Evolutionary conservation across 2,113 vertebrate species (phyloP).

Genomic region (Poeciliopsis retropinna): DNA sequence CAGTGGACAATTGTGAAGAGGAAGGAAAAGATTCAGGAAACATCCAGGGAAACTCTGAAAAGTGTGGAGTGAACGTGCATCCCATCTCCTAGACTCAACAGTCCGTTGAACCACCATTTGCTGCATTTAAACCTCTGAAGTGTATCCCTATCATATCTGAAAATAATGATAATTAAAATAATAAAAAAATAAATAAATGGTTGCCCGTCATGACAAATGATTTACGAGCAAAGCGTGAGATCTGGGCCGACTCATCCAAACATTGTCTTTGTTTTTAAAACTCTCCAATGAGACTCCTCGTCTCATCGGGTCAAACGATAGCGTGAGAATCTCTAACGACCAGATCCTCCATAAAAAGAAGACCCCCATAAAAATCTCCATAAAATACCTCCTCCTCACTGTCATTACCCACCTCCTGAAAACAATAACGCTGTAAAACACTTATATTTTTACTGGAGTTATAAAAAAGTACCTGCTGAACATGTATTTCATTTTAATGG

Average conservation of each 20-base stretch:
- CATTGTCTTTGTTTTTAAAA: neutral
- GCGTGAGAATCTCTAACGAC: slow-evolving; percentile 76
- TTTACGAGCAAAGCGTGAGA: too few relatives aligned
- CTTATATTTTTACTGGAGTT: slow-evolving; percentile 77
- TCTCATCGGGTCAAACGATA: slow-evolving; percentile 49
- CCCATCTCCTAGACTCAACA: too few relatives aligned
- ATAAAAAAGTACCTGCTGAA: slow-evolving; percentile 73
- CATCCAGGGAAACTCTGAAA: neutral
- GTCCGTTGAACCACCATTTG: neutral
- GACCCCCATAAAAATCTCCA: slow-evolving; percentile 76
- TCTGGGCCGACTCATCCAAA: neutral
- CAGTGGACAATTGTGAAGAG: too few relatives aligned
- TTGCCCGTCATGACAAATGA: too few relatives aligned
- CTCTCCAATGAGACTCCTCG: neutral
- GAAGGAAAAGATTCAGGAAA: neutral
- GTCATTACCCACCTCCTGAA: slow-evolving; percentile 71
- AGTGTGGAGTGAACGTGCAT: neutral
- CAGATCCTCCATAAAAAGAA: slow-evolving; percentile 71
- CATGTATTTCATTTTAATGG: slow-evolving; percentile 75
- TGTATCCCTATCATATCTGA: too few relatives aligned
- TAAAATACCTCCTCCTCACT: slow-evolving; percentile 75
- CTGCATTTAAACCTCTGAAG: too few relatives aligned
- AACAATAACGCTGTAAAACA: slow-evolving; percentile 82
- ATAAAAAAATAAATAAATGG: too few relatives aligned
- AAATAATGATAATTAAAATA: too few relatives aligned